A percentile compares a stretch with the other conserved stretches of the same genome.
phyloP scores from a whole-genome alignment of 2,113 vertebrate species.

The Chamaea fasciata region DNA sequence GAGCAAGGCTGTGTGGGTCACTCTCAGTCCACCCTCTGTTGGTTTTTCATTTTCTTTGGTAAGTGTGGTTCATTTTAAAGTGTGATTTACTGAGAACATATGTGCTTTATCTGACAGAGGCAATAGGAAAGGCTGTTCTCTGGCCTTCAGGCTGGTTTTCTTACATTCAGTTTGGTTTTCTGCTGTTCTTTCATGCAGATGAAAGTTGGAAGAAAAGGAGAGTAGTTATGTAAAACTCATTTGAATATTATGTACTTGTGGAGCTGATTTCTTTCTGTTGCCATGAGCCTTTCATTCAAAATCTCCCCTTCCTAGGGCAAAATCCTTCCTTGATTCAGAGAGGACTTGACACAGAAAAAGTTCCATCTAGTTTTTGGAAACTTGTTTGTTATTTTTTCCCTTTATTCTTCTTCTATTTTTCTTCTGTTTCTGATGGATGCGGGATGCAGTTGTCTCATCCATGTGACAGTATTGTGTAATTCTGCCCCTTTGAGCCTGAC shows the following conservation, averaged over 20 bases:
- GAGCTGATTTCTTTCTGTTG: conserved; percentile 33
- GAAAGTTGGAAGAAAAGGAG: not conserved
- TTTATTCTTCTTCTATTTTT: not conserved
- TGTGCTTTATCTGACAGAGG: not conserved
- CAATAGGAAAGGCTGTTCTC: not conserved
- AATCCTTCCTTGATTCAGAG: not conserved
- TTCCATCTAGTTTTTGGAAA: not conserved
- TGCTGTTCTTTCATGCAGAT: not conserved
- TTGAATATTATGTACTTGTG: conserved; percentile 28
- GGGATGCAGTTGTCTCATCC: not conserved
- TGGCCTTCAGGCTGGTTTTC: not conserved
- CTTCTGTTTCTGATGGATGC: not conserved
- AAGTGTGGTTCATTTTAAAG: not conserved
- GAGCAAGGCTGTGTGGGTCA: not conserved
- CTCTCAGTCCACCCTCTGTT: not conserved
- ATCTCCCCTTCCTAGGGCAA: not conserved
- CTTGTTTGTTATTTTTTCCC: not conserved
- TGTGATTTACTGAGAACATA: not conserved
- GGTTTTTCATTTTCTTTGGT: not conserved
- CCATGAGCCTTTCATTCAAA: not conserved
- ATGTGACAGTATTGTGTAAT: not conserved
- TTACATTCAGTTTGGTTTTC: not conserved
- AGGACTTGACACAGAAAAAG: not conserved
- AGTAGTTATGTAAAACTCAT: conserved; percentile 50
- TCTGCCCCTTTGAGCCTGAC: not conserved